Evolutionary conservation across 2,888 invertebrate genomes (phyloP).

Genomic region (Marronus borbonicus): DNA sequence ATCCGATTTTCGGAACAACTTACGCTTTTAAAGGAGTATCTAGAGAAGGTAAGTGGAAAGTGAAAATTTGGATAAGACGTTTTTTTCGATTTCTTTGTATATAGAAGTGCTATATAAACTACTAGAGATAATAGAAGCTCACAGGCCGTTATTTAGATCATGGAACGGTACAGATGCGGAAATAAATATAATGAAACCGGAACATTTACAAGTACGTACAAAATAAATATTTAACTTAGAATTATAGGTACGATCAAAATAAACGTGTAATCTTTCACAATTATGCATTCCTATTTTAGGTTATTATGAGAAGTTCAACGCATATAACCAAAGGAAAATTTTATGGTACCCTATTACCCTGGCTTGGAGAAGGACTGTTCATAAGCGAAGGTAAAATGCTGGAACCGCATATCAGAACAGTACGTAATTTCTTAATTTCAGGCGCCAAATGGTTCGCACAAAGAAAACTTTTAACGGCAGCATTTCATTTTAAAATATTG

Average conservation of each 20-base stretch:
- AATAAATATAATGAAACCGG: conserved; percentile 59
- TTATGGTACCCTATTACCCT: conserved; percentile 56
- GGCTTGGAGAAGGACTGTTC: conserved; percentile 47
- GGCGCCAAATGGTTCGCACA: conserved; percentile 60
- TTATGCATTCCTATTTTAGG: conserved; percentile 57
- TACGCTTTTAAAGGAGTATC: conserved; percentile 37
- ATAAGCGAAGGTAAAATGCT: conserved; percentile 19
- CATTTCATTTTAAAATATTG: conserved; percentile 64
- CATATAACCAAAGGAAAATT: conserved; percentile 57
- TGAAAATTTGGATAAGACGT: not conserved
- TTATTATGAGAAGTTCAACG: conserved; percentile 55
- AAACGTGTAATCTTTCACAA: not conserved
- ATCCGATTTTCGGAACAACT: conserved; percentile 42
- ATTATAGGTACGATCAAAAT: conserved; percentile 49
- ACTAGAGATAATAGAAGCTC: conserved; percentile 54
- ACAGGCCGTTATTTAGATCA: conserved; percentile 57
- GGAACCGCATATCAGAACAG: too few species aligned
- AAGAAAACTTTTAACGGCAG: conserved; percentile 61
- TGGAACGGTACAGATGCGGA: conserved; percentile 56
- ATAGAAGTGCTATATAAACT: conserved; percentile 53
- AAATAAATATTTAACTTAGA: not conserved
- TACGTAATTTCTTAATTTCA: conserved; percentile 15
- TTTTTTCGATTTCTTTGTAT: not conserved
- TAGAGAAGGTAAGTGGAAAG: conserved; percentile 20
- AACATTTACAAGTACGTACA: conserved; percentile 58